Conservation (phyloP, 2,797 vertebrate species). For the Sphaeramia orbicularis region DNA sequence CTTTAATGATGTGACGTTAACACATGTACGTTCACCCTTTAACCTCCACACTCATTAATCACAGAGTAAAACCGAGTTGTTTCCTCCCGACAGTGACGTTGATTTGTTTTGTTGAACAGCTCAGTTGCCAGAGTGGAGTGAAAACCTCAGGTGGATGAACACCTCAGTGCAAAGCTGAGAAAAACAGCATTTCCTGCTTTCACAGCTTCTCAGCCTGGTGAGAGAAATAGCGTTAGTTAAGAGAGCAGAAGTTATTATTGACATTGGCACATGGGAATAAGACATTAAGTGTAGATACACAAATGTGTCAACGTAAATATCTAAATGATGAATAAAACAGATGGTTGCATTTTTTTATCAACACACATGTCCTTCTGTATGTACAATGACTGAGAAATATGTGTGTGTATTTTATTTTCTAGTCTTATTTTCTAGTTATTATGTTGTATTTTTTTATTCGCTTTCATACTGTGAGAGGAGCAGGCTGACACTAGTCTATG, state of each 20-base stretch:
- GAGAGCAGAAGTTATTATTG: slow-evolving; percentile 7
- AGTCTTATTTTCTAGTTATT: no score
- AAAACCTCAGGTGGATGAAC: background rate
- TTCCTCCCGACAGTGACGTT: background rate
- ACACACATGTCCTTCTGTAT: no score
- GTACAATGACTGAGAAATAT: no score
- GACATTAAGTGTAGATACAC: background rate
- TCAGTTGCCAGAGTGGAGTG: background rate
- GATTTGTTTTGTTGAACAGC: background rate
- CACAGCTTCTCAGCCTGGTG: slow-evolving; percentile 21
- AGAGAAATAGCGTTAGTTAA: slow-evolving; percentile 14
- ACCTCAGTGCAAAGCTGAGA: slow-evolving; percentile 15
- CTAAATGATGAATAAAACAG: no score
- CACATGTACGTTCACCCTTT: background rate
- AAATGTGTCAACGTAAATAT: background rate
- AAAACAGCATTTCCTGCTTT: slow-evolving; percentile 13
- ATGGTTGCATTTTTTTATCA: no score
- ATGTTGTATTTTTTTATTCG: no score
- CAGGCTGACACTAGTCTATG: no score
- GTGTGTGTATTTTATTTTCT: no score
- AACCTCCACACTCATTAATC: background rate
- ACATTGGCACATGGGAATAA: slow-evolving; percentile 9
- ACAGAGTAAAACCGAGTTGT: background rate
- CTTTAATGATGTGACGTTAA: background rate
- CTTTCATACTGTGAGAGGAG: no score